A percentile compares a stretch with the other conserved stretches of the same genome.
Evolutionary conservation across 2,797 vertebrate species (phyloP).

Genomic region (Menidia menidia): DNA sequence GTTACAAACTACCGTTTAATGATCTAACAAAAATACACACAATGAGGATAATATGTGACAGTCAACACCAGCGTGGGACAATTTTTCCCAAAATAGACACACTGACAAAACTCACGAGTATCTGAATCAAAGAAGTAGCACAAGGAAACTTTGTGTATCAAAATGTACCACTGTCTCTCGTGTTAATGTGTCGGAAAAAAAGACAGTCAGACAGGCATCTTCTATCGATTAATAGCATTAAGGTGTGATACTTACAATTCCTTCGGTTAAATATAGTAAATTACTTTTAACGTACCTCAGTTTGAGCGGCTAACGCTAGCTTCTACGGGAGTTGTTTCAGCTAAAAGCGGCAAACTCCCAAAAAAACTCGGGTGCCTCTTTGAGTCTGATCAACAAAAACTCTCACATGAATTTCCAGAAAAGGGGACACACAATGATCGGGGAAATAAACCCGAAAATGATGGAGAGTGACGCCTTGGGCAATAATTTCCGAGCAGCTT

Average conservation of each 20-base stretch:
- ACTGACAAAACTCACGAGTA: too few species aligned
- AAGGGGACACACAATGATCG: fast-evolving
- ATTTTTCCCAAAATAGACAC: too few species aligned
- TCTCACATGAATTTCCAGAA: background rate
- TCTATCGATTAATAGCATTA: background rate
- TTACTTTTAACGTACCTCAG: constrained; percentile 44
- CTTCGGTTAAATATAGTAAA: background rate
- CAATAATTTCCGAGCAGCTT: constrained; percentile 9
- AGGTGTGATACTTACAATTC: too few species aligned
- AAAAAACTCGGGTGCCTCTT: background rate
- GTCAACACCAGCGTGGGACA: too few species aligned
- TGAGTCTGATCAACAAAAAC: background rate
- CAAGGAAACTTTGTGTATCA: background rate
- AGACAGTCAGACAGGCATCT: background rate
- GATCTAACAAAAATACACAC: too few species aligned
- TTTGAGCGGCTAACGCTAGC: constrained; percentile 32
- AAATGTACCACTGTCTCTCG: too few species aligned
- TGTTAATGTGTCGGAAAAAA: background rate
- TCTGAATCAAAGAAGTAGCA: too few species aligned
- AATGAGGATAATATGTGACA: too few species aligned
- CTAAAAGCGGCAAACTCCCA: background rate
- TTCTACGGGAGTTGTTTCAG: constrained; percentile 31
- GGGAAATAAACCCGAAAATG: background rate
- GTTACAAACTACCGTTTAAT: too few species aligned
- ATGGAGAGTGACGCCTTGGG: background rate